These are phyloP conservation scores for Scarus forsteni DNA, from an alignment of 2,797 vertebrate species.

Conservation along the genomic window DNA sequence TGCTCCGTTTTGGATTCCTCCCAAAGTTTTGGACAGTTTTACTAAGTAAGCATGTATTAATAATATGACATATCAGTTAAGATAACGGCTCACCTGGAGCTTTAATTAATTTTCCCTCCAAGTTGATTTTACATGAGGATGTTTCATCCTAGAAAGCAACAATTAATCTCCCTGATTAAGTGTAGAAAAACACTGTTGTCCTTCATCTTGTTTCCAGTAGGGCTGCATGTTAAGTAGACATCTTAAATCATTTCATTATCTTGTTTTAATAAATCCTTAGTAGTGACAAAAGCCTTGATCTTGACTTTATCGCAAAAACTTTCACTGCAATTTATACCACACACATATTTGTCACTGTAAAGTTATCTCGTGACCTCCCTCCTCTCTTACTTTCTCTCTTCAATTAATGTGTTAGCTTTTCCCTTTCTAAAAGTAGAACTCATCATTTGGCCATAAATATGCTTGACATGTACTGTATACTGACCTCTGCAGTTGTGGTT, in stretches of 20 bases:
- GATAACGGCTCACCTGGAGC: constrained; percentile 56
- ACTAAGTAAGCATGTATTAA: constrained; percentile 44
- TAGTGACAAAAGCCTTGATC: neutral
- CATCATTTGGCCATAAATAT: neutral
- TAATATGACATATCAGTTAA: constrained; percentile 44
- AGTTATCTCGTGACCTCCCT: neutral
- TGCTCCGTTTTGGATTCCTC: constrained; percentile 19
- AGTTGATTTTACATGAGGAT: constrained; percentile 35
- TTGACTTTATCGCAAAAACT: neutral
- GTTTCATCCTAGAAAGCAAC: constrained; percentile 20
- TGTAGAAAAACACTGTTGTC: constrained; percentile 17
- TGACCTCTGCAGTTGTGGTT: constrained; percentile 29
- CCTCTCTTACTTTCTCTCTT: neutral
- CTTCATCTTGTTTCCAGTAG: constrained; percentile 13
- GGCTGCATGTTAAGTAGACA: constrained; percentile 8
- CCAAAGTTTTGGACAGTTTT: constrained; percentile 47
- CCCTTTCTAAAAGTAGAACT: neutral
- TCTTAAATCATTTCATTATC: neutral
- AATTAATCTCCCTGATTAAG: constrained; percentile 39
- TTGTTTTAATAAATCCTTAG: neutral
- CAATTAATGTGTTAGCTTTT: neutral
- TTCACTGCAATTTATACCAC: neutral
- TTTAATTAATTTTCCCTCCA: constrained; percentile 63
- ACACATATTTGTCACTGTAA: neutral
- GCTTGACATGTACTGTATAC: neutral